Conservation (phyloP, 2,797 vertebrate genomes). For the Oceanodroma leucorhoa region DNA sequence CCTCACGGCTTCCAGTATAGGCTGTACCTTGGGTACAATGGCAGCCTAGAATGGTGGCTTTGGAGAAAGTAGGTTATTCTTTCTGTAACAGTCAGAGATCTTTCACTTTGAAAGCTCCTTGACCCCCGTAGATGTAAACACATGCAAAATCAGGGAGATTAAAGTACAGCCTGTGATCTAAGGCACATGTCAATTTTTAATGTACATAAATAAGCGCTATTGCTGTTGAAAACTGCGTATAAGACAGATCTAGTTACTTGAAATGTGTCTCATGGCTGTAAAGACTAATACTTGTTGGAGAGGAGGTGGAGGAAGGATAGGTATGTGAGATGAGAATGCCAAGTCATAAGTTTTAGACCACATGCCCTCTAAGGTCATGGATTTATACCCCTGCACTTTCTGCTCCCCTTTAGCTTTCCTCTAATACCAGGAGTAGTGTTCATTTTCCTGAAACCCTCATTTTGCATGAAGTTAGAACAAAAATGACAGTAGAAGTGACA, state of each 20-base stretch:
- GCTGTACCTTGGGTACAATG: background rate
- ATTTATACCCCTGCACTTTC: background rate
- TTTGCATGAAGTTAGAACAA: background rate
- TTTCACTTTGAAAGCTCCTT: background rate
- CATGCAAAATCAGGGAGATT: background rate
- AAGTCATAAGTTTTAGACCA: background rate
- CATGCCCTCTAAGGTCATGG: background rate
- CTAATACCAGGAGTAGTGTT: background rate
- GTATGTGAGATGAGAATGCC: background rate
- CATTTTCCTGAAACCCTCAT: background rate
- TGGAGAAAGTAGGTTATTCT: background rate
- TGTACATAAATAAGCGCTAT: background rate
- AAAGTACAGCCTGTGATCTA: background rate
- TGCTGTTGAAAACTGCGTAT: background rate
- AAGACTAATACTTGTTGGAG: background rate
- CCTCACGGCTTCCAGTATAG: background rate
- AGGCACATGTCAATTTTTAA: background rate
- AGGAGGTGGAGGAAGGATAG: background rate
- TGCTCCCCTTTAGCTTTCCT: background rate
- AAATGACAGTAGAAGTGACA: background rate
- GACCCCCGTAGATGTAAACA: background rate
- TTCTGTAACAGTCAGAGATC: background rate
- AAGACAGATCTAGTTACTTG: background rate
- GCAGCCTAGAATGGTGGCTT: background rate
- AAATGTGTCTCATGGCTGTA: background rate